phyloP scores from a whole-genome alignment of 2,797 vertebrate species.

The Diglossa cyanea region DNA sequence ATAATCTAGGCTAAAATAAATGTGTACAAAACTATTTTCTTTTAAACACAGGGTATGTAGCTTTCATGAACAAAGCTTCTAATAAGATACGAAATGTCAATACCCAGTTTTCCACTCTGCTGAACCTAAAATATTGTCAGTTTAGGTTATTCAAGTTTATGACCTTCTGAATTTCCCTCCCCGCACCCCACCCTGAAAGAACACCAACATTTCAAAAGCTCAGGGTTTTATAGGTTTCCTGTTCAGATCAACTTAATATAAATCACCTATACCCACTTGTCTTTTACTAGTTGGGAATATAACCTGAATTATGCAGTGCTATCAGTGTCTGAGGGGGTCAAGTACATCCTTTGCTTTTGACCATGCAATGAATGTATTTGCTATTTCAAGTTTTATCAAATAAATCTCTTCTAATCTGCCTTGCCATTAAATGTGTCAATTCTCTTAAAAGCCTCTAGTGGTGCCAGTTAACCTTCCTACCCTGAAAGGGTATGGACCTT shows the following conservation, averaged over 20 bases:
- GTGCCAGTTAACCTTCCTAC: not conserved
- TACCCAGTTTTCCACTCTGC: not conserved
- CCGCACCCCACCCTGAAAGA: accelerated
- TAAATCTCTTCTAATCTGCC: not conserved
- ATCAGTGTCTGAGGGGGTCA: not conserved
- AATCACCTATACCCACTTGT: not conserved
- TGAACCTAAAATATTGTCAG: not conserved
- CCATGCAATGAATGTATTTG: not conserved
- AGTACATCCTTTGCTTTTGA: not conserved
- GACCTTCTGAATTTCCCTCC: not conserved
- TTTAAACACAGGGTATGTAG: not conserved
- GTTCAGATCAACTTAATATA: not conserved
- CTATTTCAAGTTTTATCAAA: not conserved
- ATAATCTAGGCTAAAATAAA: not conserved
- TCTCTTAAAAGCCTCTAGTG: not conserved
- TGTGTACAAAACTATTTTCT: not conserved
- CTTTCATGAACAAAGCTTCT: not conserved
- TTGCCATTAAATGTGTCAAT: not conserved
- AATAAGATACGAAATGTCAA: not conserved
- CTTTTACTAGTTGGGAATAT: not conserved
- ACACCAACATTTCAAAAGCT: not conserved
- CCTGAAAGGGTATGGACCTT: not conserved
- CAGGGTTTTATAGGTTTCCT: not conserved
- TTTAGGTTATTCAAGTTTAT: not conserved
- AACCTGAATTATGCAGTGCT: not conserved